Percentiles rank a stretch among this genome's conserved stretches.
Conservation (phyloP, 2,888 invertebrate species). For the Limnephilus rhombicus region DNA sequence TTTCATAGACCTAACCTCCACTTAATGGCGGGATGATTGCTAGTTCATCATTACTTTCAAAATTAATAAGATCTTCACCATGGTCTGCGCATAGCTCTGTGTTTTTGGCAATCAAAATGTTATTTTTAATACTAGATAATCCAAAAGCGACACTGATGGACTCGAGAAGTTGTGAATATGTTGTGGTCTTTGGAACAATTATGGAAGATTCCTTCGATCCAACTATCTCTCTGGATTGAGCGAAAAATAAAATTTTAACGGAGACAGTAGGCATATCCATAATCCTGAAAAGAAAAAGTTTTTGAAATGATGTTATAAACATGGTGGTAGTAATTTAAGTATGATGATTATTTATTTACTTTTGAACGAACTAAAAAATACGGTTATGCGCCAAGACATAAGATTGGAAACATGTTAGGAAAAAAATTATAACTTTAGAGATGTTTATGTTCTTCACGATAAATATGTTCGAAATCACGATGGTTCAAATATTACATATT, state of each 20-base stretch:
- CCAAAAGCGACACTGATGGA: slow-evolving; percentile 80
- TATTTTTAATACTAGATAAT: slow-evolving; percentile 82
- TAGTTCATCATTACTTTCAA: slow-evolving; percentile 87
- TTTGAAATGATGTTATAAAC: too few species aligned
- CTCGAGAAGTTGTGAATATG: slow-evolving; percentile 79
- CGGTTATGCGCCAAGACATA: too few species aligned
- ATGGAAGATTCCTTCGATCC: slow-evolving; percentile 80
- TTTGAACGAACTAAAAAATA: too few species aligned
- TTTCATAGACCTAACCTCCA: slow-evolving; percentile 82
- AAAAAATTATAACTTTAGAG: not conserved
- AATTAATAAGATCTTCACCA: slow-evolving; percentile 74
- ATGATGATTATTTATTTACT: too few species aligned
- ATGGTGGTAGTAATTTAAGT: not conserved
- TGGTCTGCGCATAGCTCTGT: slow-evolving; percentile 84
- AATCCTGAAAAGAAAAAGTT: slow-evolving; percentile 33
- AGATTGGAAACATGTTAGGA: not conserved
- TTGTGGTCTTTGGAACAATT: slow-evolving; percentile 75
- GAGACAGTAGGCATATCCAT: slow-evolving; percentile 48
- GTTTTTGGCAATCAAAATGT: slow-evolving; percentile 89
- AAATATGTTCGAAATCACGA: not conserved
- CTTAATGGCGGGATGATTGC: slow-evolving; percentile 97
- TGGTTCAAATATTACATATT: not conserved
- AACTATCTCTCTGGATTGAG: slow-evolving; percentile 90
- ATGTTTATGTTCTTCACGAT: not conserved
- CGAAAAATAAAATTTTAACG: slow-evolving; percentile 91